Evolutionary conservation across 1,140 invertebrate species (phyloP).

Genomic region (Zophobas morio): DNA sequence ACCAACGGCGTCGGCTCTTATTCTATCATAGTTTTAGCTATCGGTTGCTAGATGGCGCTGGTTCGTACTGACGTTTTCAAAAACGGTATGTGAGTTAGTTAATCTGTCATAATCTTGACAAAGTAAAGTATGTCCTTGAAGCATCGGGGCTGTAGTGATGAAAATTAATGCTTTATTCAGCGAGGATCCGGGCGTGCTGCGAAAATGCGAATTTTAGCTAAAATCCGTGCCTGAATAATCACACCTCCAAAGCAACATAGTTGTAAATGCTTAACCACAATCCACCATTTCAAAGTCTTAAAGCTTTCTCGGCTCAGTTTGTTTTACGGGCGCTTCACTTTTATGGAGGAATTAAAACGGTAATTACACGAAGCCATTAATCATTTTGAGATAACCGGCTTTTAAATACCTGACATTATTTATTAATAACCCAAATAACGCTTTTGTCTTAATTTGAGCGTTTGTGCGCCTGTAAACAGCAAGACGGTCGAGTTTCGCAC

Average conservation of each 20-base stretch:
- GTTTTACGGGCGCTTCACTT: slow-evolving; percentile 11
- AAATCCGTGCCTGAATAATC: too few relatives aligned
- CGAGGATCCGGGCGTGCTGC: neutral
- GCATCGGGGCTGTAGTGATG: too few relatives aligned
- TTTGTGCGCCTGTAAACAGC: too few relatives aligned
- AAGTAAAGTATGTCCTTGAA: too few relatives aligned
- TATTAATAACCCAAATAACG: slow-evolving; percentile 13
- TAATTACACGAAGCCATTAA: slow-evolving; percentile 30
- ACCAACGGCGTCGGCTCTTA: too few relatives aligned
- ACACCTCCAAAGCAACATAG: neutral
- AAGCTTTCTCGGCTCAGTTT: neutral
- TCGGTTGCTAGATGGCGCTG: too few relatives aligned
- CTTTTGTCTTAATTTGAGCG: slow-evolving; percentile 3
- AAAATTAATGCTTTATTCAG: neutral
- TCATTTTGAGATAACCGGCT: slow-evolving; percentile 10
- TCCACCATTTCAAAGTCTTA: neutral
- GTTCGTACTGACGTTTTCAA: too few relatives aligned
- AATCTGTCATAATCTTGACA: too few relatives aligned
- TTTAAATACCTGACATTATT: slow-evolving; percentile 19
- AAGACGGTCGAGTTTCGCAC: neutral
- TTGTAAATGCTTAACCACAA: neutral
- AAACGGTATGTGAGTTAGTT: too few relatives aligned
- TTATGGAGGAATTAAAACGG: slow-evolving; percentile 16
- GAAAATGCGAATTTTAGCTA: neutral
- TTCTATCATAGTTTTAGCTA: too few relatives aligned